Conservation (phyloP, 2,797 vertebrate species). For the Diglossa cyanea region DNA sequence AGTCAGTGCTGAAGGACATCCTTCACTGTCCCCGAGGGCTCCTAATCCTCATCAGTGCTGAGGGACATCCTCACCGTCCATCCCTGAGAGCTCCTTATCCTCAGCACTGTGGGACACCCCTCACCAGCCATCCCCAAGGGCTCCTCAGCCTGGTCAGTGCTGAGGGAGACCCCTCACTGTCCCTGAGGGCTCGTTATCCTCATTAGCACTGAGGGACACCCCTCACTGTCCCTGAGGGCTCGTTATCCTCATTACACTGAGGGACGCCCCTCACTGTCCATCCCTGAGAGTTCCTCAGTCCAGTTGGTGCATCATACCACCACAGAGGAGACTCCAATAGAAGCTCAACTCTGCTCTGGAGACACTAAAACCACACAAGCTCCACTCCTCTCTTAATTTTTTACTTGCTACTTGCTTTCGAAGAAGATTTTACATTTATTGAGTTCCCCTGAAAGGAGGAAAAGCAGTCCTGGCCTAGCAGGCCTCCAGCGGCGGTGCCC, state of each 20-base stretch:
- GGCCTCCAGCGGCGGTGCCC: not conserved
- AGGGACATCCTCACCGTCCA: fast-evolving
- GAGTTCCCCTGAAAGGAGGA: not conserved
- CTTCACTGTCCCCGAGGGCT: fast-evolving
- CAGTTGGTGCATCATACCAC: fast-evolving
- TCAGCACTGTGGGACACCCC: not conserved
- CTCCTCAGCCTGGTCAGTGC: fast-evolving
- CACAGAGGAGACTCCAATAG: no score
- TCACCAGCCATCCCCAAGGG: fast-evolving
- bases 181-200: fast-evolving
- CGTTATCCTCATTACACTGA: fast-evolving
- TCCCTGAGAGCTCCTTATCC: no score
- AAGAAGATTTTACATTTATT: not conserved
- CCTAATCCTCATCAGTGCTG: fast-evolving
- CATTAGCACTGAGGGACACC: not conserved
- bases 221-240: not conserved
- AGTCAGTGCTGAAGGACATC: fast-evolving
- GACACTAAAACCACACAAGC: not conserved
- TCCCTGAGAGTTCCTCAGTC: fast-evolving
- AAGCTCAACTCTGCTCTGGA: fast-evolving
- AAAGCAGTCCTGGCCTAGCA: fast-evolving
- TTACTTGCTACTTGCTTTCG: not conserved
- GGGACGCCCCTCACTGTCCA: fast-evolving
- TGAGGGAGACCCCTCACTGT: no score
- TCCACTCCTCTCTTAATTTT: not conserved